Evolutionary conservation across 2,888 invertebrate species (phyloP), one percentile per base, ranked within the genome.

Genomic region (Ashinkailepas kermadecensis): DNA sequence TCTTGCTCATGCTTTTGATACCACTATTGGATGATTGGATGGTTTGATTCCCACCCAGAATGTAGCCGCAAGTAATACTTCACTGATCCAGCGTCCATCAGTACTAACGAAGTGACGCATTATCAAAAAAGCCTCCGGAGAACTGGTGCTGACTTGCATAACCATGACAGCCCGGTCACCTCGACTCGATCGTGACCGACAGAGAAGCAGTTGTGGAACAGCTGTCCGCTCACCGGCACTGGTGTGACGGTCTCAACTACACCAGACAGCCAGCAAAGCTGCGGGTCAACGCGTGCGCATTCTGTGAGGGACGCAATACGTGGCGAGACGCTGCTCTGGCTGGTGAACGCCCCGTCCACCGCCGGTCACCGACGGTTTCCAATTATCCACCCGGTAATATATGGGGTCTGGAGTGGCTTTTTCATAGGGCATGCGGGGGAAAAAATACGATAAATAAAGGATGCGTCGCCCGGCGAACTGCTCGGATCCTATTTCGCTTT

Each of bases 391-490:
- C 54, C 56, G 54, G 56, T 74, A 74, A 74, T 74, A 54, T 74
- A 74, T 74, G 74, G 74, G 56, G 21, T 21, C 56, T 21, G 21
- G 56, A 56, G 54, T 74, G 74, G 54, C 74, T 74, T 74, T 74
- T 74, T 74, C 74, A 74, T 74, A 54, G 21, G 74, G 9, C 21
- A 13, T 12, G 54, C 74, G 0, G 54, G 18, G 39, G 21, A 39
- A 70, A 65, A 74, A 74, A 74, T 74, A 74, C 74, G 21, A 74
- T 74, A 74, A 74, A 74, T 74, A 56, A 74, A 39, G 70, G 74
- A 74, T 74, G 74, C 74, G 74, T 74, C 74, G 74, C 11, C 54
- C 56, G 21, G 74, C 7, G 21, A 23, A 3, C 13, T n/a, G 74
- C 15, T 9, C 10, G 15, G 74, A 74, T 56, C 74, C 11, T n/a